A percentile compares a stretch with the other conserved stretches of the same genome.
These are phyloP conservation scores for Apocheima hispidaria DNA, from an alignment of 2,888 invertebrate species.

Conservation along the genomic window DNA sequence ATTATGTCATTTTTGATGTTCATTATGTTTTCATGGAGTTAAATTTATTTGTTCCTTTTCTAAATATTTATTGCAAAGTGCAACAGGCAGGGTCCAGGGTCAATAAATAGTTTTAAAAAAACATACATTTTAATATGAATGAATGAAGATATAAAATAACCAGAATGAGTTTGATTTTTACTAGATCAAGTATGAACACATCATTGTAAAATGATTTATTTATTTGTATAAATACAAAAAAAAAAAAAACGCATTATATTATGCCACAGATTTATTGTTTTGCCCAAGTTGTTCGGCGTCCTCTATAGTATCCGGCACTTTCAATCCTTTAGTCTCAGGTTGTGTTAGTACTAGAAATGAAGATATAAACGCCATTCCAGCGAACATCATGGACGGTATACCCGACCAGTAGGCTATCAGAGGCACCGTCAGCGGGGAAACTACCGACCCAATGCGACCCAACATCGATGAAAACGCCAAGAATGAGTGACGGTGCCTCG, in stretches of 20 bases:
- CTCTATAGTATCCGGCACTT: slow-evolving; percentile 78
- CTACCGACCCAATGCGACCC: slow-evolving; percentile 89
- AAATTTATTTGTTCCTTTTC: too few species aligned
- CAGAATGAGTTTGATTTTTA: too few species aligned
- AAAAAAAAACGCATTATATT: neutral
- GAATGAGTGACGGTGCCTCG: slow-evolving; percentile 88
- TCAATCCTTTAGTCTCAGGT: slow-evolving; percentile 74
- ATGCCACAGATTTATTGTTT: slow-evolving; percentile 19
- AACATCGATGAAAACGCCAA: slow-evolving; percentile 90
- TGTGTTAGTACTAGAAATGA: slow-evolving; percentile 72
- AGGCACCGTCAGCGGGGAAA: slow-evolving; percentile 89
- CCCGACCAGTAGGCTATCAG: slow-evolving; percentile 83
- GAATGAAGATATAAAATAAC: too few species aligned
- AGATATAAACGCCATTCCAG: slow-evolving; percentile 67
- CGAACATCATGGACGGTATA: slow-evolving; percentile 77
- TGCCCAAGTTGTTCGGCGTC: slow-evolving; percentile 74
- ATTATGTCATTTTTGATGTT: too few species aligned
- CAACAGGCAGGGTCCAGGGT: too few species aligned
- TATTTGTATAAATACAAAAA: neutral
- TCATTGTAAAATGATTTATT: too few species aligned
- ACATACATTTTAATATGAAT: too few species aligned
- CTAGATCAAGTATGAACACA: too few species aligned
- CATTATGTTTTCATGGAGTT: too few species aligned
- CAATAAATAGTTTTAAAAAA: too few species aligned
- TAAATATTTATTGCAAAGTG: too few species aligned